Evolutionary conservation across 2,113 vertebrate genomes (phyloP).

Genomic region (Eptatretus burgeri): DNA sequence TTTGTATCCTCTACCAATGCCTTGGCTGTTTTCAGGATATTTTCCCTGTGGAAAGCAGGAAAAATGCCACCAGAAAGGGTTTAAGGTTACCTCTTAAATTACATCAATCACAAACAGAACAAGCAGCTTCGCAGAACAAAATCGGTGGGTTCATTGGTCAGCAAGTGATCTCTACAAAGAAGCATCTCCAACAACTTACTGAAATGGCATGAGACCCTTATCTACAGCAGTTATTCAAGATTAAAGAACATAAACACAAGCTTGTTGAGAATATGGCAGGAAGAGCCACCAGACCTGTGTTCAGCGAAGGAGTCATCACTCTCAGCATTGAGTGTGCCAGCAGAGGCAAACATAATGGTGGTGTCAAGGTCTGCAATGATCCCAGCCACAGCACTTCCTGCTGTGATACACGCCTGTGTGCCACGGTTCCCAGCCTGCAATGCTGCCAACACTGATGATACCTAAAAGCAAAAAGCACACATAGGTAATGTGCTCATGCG

Average conservation of each 20-base stretch:
- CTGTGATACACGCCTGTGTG: constrained; percentile 89
- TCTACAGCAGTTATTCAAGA: too few relatives aligned
- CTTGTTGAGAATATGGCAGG: not conserved
- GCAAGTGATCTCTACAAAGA: too few relatives aligned
- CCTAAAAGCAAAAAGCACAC: constrained; percentile 19
- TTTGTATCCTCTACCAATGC: constrained; percentile 91
- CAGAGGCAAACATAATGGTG: constrained; percentile 96
- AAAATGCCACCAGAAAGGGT: too few relatives aligned
- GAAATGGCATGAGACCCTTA: too few relatives aligned
- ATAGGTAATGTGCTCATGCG: not conserved
- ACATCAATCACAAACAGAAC: too few relatives aligned
- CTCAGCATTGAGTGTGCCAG: constrained; percentile 68
- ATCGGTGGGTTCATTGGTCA: too few relatives aligned
- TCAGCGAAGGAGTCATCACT: constrained; percentile 86
- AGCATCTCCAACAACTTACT: too few relatives aligned
- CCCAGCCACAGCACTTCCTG: constrained; percentile 61
- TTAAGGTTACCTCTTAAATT: too few relatives aligned
- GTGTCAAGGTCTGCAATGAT: constrained; percentile 95
- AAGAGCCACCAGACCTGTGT: constrained; percentile 33
- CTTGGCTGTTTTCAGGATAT: constrained; percentile 91
- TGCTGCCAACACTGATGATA: constrained; percentile 70
- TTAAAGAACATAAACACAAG: too few relatives aligned
- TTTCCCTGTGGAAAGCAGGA: constrained; percentile 30
- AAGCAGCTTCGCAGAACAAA: too few relatives aligned
- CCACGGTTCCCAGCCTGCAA: constrained; percentile 93